phyloP scores from a whole-genome alignment of 2,113 vertebrate species.

The Calyptommatus sinebrachiatus region DNA sequence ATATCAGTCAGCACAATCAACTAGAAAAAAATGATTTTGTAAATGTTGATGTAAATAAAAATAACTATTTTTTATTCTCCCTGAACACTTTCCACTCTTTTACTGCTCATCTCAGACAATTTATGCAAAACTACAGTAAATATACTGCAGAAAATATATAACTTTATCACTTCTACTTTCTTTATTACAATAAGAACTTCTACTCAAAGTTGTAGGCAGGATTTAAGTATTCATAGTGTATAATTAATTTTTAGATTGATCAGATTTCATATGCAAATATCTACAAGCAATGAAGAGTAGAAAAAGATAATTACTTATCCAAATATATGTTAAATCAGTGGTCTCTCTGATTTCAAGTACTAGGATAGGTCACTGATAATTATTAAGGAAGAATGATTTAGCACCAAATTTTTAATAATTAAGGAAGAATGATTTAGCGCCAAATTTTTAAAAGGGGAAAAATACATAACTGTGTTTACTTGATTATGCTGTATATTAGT shows the following conservation, averaged over 20 bases:
- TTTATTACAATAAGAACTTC: constrained; percentile 53
- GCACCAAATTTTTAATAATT: no score
- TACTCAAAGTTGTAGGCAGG: constrained; percentile 44
- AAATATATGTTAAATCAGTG: constrained; percentile 33
- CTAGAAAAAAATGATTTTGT: constrained; percentile 15
- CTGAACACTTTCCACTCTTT: not conserved
- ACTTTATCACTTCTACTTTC: constrained; percentile 42
- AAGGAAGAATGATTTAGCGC: constrained; percentile 42
- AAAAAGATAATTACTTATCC: constrained; percentile 29
- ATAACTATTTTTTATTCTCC: not conserved
- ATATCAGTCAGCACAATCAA: constrained; percentile 43
- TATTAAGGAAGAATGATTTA: no score
- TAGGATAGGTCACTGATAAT: not conserved
- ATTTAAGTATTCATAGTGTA: constrained; percentile 62
- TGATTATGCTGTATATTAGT: not conserved
- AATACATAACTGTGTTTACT: constrained; percentile 8
- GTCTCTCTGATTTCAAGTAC: constrained; percentile 6
- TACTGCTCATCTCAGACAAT: constrained; percentile 14
- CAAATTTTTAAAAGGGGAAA: constrained; percentile 39
- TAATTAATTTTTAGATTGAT: constrained; percentile 62
- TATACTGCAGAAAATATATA: constrained; percentile 31
- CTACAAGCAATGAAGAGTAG: constrained; percentile 41
- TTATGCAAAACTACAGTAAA: constrained; percentile 48
- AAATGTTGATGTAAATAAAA: constrained; percentile 46
- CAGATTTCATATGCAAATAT: constrained; percentile 59